Evolutionary conservation across 2,113 vertebrate genomes (phyloP), one percentile per base, ranked within the genome.

Genomic region (Arizona elegans): DNA sequence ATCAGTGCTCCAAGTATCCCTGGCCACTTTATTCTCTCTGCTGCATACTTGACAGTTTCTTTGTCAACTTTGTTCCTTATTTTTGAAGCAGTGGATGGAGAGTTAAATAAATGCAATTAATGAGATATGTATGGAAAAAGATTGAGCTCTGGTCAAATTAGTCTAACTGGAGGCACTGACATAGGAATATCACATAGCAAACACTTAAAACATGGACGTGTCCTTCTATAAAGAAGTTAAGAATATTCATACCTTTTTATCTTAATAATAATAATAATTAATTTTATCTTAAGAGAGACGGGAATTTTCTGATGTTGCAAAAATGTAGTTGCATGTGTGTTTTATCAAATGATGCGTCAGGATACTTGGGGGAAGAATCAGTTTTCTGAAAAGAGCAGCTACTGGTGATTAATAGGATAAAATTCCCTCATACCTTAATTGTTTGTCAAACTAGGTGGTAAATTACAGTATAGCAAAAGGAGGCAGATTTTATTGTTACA

Each of bases 361-460:
- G 43, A 52, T 86, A 86, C 26, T 50, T 21, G 43, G 4, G 8
- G 54, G 10, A n/a, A 23, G 21, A 89, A 59, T 1, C 21, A 2
- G 10, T 52, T 5, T 62, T 9, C 29, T 87, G 5, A 91, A 13
- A 8, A 33, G 0, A 0, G 55, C 94, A 92, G 58, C 56, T 94
- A 92, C 94, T 12, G 52, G 70, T 87, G 62, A 95, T 81, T 89
- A 55, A 86, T 0, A 0, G 52, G 0, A 47, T 87, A 90, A 10
- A 91, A 90, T 92, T 86, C 87, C 87, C 54, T 87, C 38, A 33
- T 9, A 26, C 23, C 50, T 1, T n/a, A 95, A 59, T 88, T 91
- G 92, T 75, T 92, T 89, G 87, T 54, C 29, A 81, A 95, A 96
- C 58, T 0, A 13, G 53, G 89, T 21, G 33, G 92, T 90, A 91